A percentile compares a stretch with the other conserved stretches of the same genome.
phyloP scores from a whole-genome alignment of 2,113 vertebrate genomes.

The Cacatua alba region DNA sequence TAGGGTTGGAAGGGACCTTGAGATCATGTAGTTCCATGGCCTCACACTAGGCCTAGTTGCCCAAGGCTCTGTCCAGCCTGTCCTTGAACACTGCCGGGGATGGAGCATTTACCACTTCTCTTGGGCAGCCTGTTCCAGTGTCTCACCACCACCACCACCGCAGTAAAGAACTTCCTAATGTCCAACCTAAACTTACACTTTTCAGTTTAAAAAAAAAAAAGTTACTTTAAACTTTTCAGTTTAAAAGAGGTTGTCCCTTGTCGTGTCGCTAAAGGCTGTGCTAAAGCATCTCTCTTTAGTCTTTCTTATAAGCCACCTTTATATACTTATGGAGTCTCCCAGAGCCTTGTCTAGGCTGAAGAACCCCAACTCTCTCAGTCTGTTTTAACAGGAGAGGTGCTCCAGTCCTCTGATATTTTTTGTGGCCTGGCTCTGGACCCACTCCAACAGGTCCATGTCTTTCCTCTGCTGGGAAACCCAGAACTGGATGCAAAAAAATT shows the following conservation, averaged over 20 bases:
- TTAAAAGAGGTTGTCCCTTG: neutral
- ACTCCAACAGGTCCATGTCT: rapidly evolving
- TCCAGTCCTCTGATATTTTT: rapidly evolving
- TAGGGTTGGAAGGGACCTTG: neutral
- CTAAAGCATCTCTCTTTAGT: rapidly evolving
- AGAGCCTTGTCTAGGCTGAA: neutral
- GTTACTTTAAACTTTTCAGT: neutral
- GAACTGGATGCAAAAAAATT: neutral
- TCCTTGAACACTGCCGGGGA: neutral
- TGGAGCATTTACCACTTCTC: neutral
- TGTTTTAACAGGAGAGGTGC: neutral
- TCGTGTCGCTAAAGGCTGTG: neutral
- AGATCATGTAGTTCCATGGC: neutral
- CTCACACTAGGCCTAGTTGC: neutral
- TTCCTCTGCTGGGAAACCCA: neutral
- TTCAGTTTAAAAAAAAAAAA: neutral
- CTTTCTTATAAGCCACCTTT: neutral
- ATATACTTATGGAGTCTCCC: neutral
- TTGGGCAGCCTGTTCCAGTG: neutral
- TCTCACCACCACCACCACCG: neutral
- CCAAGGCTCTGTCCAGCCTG: rapidly evolving
- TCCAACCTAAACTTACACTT: neutral
- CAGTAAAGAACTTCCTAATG: neutral
- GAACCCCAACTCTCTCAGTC: neutral
- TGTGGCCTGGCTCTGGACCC: neutral